A percentile compares a stretch with the other conserved stretches of the same genome.
Conservation (phyloP, 1,140 invertebrate species). For the Drosophila hydei region DNA sequence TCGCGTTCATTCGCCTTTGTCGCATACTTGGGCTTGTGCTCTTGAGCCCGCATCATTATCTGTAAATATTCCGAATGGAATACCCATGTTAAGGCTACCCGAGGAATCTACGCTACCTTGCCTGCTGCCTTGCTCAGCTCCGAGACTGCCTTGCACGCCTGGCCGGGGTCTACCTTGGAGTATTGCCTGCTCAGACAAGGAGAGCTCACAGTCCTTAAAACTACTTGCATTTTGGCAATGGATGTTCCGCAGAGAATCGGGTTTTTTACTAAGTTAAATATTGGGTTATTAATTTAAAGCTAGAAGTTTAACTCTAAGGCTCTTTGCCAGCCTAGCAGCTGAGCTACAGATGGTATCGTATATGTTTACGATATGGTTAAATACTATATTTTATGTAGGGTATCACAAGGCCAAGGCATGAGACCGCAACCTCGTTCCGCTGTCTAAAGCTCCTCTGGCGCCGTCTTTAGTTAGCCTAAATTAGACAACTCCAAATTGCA, state of each 20-base stretch:
- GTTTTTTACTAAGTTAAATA: not conserved
- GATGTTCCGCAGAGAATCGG: not conserved
- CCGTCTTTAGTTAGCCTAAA: not conserved
- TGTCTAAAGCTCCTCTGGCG: no score
- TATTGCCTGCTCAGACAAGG: not conserved
- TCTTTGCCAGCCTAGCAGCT: not conserved
- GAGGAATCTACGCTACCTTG: not conserved
- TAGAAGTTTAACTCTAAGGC: not conserved
- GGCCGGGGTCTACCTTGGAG: conserved; percentile 5
- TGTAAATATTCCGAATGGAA: not conserved
- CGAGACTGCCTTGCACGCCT: not conserved
- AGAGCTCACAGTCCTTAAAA: not conserved
- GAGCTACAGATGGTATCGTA: no score
- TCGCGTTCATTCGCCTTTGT: conserved; percentile 84
- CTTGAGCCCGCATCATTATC: conserved; percentile 10
- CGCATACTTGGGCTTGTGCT: not conserved
- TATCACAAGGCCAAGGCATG: no score
- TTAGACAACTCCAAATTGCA: conserved; percentile 2
- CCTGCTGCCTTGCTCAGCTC: not conserved
- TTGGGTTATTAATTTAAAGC: not conserved
- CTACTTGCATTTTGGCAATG: conserved; percentile 11
- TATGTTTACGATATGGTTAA: no score
- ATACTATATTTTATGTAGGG: no score
- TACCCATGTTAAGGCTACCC: not conserved
- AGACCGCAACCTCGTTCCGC: no score